Conservation (phyloP, 2,888 invertebrate species). For the Notodonta dromedarius region DNA sequence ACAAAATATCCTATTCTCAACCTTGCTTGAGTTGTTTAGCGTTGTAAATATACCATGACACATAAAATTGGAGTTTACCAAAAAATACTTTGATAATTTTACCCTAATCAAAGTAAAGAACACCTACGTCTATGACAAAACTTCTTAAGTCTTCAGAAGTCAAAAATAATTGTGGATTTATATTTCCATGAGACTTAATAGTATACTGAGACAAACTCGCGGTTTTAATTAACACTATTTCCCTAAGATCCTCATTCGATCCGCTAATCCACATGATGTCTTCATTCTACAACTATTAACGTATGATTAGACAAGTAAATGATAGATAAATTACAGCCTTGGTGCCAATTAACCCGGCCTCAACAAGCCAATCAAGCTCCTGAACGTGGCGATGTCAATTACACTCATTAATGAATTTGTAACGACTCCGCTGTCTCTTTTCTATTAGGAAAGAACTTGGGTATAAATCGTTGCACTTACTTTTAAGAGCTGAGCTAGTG, state of each 20-base stretch:
- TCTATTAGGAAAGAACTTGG: slow-evolving; percentile 33
- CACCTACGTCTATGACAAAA: too few species aligned
- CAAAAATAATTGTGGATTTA: too few species aligned
- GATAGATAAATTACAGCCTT: slow-evolving; percentile 41
- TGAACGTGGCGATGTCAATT: slow-evolving; percentile 45
- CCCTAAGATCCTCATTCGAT: background rate
- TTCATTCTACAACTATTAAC: slow-evolving; percentile 5
- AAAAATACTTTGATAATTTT: too few species aligned
- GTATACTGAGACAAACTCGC: background rate
- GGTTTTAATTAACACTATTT: background rate
- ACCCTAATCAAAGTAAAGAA: too few species aligned
- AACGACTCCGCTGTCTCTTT: slow-evolving; percentile 41
- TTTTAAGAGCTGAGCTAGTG: too few species aligned
- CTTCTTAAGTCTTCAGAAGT: too few species aligned
- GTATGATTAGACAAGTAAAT: slow-evolving; percentile 18
- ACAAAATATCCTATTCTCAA: too few species aligned
- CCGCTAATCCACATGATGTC: slow-evolving; percentile 6
- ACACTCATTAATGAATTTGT: slow-evolving; percentile 42
- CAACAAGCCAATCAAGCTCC: slow-evolving; percentile 42
- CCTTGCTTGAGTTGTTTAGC: too few species aligned
- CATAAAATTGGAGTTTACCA: too few species aligned
- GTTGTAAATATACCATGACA: too few species aligned
- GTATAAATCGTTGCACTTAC: slow-evolving; percentile 10
- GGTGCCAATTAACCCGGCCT: slow-evolving; percentile 33
- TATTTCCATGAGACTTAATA: too few species aligned